Evolutionary conservation across 2,797 vertebrate genomes (phyloP), one percentile per base, ranked within the genome.

Genomic region (Xiphophorus birchmanni): DNA sequence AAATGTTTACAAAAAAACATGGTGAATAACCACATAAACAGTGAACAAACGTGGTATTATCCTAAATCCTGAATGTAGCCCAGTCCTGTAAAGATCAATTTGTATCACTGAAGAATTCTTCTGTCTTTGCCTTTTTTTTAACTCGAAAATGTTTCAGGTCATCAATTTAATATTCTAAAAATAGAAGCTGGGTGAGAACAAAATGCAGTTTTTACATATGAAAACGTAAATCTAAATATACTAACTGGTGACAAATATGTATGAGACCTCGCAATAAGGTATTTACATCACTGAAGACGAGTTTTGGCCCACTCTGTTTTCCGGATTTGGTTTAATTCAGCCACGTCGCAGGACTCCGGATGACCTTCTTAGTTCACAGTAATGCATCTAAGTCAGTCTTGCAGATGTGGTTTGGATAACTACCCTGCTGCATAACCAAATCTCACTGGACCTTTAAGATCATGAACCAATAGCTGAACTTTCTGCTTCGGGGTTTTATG

Each of bases 1-100:
- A 40, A 40, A 18, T 18, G 82, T 40, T 79, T 13, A 71, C 44
- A 84, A 54, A 86, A 29, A 89, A 29, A 23, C 52, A 54, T 79
- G n/a, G 67, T 52, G 44, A 80, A 65, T 17, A 50, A 44, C 72
- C 71, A 82, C 54, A 77, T 35, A 35, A 73, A 56, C 18, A 79
- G 32, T 81, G 35, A 56, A 69, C 17, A 60, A 11, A 69, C 48
- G 18, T 50, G 10, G 21, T 29, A 26, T 44, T 47, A 45, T 58
- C 71, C 77, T 60, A 48, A 32, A 48, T 12, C 56, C n/a, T 32
- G 26, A 40, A 40, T 40, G 63, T 40, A 23, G 4, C 8, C 17
- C 35, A 40, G 18, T 35, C 15, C 37, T 42, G 65, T 71, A 26
- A 44, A 71, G 11, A 63, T 15, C n/a, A 11, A 7, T 44, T 71